Percentiles rank a stretch among this genome's conserved stretches.
These are phyloP conservation scores for Esox masquinongy DNA, from an alignment of 2,797 vertebrate species.

Conservation along the genomic window DNA sequence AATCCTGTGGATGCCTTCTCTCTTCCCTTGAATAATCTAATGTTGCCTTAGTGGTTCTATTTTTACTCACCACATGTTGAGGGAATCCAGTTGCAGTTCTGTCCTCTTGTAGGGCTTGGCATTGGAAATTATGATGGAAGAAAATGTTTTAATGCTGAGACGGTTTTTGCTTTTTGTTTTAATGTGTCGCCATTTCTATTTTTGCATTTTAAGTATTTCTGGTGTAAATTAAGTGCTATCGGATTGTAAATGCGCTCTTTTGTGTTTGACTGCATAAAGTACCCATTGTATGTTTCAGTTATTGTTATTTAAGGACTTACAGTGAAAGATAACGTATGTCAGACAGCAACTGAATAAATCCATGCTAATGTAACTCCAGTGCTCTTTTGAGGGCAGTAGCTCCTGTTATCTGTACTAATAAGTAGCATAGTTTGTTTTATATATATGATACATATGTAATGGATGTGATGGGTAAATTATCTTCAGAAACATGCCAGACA, in stretches of 20 bases:
- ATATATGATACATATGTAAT: neutral
- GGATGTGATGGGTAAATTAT: neutral
- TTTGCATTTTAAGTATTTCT: neutral
- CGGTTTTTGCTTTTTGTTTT: neutral
- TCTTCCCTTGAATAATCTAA: neutral
- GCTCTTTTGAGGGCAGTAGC: neutral
- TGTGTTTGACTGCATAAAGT: neutral
- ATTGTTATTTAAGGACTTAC: neutral
- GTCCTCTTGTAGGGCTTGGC: neutral
- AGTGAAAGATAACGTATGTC: neutral
- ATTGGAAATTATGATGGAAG: neutral
- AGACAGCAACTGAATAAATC: constrained; percentile 7
- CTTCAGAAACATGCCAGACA: neutral
- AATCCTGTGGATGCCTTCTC: neutral
- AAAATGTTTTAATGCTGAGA: neutral
- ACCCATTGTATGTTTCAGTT: neutral
- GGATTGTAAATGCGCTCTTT: neutral
- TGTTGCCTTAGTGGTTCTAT: constrained; percentile 6
- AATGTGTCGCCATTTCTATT: neutral
- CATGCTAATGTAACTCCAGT: neutral
- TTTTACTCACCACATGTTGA: constrained; percentile 5
- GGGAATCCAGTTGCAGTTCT: neutral
- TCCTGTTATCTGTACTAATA: neutral
- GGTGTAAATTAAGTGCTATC: neutral
- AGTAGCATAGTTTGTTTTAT: neutral